A percentile compares a stretch with the other conserved stretches of the same genome.
Conservation (phyloP, 2,888 invertebrate genomes). For the Kuschelorhynchus macadamiae region DNA sequence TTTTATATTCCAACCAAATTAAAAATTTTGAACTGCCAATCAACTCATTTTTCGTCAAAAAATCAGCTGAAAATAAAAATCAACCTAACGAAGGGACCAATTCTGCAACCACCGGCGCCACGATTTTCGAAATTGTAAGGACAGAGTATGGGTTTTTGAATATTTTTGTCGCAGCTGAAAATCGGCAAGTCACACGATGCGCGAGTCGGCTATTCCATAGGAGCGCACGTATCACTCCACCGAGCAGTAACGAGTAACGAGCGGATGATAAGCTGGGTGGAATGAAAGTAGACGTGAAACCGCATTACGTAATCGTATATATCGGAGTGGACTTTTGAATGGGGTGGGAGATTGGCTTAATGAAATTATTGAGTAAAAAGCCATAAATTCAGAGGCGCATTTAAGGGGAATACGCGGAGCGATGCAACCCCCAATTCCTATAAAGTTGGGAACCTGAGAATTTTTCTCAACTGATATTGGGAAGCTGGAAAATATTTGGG, state of each 20-base stretch:
- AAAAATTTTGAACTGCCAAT: conserved; percentile 2
- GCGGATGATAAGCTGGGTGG: conserved; percentile 45
- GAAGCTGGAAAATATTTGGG: no score
- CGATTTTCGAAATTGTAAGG: no score
- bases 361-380: no score
- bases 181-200: conserved; percentile 34
- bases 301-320: conserved; percentile 56
- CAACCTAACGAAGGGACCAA: not conserved
- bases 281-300: conserved; percentile 52
- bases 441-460: no score
- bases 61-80: not conserved
- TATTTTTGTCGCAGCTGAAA: not conserved
- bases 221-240: conserved; percentile 31
- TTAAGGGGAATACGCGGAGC: no score
- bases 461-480: no score
- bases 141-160: no score
- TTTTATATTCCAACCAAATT: conserved; percentile 12
- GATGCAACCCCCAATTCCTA: no score
- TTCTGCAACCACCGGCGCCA: not conserved
- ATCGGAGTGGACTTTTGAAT: conserved; percentile 22
- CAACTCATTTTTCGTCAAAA: conserved; percentile 11
- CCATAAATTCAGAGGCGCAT: no score
- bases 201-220: conserved; percentile 15
- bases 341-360: conserved; percentile 27
- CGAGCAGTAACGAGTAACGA: conserved; percentile 40